Base-by-base conservation (phyloP, 2,113 vertebrate species). In the Chitala chitala region DNA sequence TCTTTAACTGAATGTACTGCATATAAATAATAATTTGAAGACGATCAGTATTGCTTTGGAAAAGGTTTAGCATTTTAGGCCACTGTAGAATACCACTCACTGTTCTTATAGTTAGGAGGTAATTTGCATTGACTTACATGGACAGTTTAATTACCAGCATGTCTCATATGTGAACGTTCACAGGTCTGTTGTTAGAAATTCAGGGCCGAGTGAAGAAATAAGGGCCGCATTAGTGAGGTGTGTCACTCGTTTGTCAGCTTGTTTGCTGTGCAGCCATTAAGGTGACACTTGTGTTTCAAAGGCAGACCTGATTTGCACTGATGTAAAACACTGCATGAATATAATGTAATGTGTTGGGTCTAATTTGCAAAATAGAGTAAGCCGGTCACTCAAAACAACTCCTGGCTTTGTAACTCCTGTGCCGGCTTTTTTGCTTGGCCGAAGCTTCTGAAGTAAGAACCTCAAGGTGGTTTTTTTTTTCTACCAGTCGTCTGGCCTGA, bases 401-500 rank as follows among this genome's bases (percentile, higher is more conserved):
- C 38, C 20, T 1, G 17, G 29, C 59, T 63, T 63, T 15, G 31
- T 63, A 33, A 29, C 59, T 63, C 17, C 55, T 76, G 48, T 56
- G 12, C 15, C 40, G 29, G 53, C 33, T 54, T 71, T 71, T 61
- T 36, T 71, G 9, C 46, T 48, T 48, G 7, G 15, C 46, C 46
- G 15, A 48, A 64, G 61, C 51, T 71, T 48, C 33, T 58, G 22
- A 53, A 26, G 48, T 42, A 48, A 63, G 71, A 29, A 13, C 78
- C 73, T 72, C 53, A 73, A 69, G 75, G 69, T 74, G 36, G n/a
- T n/a, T n/a, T n/a, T n/a, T n/a, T n/a, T n/a, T 77, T 73, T 85
- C 78, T 83, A 75, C 72, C 78, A 77, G 71, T 81, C 82, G 79
- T 77, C 78, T 64, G 76, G 78, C 78, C 78, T 76, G 75, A 78